phyloP scores from a whole-genome alignment of 1,140 invertebrate genomes.

The Homarus americanus region DNA sequence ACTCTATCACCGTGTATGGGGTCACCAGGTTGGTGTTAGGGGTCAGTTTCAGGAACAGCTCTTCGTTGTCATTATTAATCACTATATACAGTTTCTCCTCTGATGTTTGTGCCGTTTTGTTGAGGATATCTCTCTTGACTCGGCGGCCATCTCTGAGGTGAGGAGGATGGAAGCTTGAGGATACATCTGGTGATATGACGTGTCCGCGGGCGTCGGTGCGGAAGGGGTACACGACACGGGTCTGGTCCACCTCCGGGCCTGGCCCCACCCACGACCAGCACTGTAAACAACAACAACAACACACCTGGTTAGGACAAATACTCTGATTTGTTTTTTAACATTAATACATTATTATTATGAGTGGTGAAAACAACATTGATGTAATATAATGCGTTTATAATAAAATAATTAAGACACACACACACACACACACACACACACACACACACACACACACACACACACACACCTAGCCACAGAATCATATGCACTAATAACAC shows the following conservation, averaged over 20 bases:
- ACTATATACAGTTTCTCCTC: slow-evolving; percentile 66
- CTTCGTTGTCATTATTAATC: slow-evolving; percentile 70
- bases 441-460: no score
- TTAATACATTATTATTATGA: no score
- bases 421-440: no score
- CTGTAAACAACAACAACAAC: neutral
- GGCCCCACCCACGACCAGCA: slow-evolving; percentile 17
- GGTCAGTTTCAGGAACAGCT: slow-evolving; percentile 68
- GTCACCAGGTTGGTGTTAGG: slow-evolving; percentile 64
- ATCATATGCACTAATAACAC: no score
- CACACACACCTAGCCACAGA: no score
- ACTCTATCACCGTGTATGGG: slow-evolving; percentile 70
- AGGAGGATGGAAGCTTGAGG: neutral
- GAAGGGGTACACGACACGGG: slow-evolving; percentile 52
- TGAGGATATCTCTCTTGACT: neutral
- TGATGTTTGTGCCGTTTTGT: neutral
- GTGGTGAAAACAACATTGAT: no score
- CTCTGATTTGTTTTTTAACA: no score
- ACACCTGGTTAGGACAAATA: neutral
- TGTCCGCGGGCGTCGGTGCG: slow-evolving; percentile 28
- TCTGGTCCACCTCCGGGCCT: slow-evolving; percentile 12
- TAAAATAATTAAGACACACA: no score
- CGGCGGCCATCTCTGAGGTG: no score
- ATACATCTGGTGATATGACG: slow-evolving; percentile 47
- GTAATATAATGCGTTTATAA: no score